phyloP scores from a whole-genome alignment of 2,888 invertebrate species.

The Orchestes rusci region DNA sequence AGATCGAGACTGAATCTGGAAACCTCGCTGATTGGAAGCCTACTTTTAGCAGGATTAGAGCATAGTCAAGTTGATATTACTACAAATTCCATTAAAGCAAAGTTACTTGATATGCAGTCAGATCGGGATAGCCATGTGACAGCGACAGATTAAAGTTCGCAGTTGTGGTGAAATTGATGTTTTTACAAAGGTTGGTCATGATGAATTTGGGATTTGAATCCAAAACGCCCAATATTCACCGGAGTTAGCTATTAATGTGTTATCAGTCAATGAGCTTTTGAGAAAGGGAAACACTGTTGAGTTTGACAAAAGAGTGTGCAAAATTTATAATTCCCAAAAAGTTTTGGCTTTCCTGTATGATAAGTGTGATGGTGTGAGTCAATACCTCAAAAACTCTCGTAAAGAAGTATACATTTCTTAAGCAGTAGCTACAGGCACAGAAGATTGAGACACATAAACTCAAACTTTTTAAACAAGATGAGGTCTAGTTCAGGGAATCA shows the following conservation, averaged over 20 bases:
- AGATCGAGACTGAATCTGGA: conserved; percentile 31
- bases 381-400: no score
- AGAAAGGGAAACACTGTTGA: conserved; percentile 28
- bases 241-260: conserved; percentile 28
- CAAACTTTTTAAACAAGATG: conserved; percentile 15
- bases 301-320: no score
- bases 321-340: no score
- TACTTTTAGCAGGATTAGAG: conserved; percentile 25
- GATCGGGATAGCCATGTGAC: no score
- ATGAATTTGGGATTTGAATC: conserved; percentile 12
- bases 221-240: conserved; percentile 26
- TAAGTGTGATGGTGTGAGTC: no score
- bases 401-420: no score
- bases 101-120: conserved; percentile 30
- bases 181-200: conserved; percentile 11
- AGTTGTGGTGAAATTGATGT: conserved; percentile 15
- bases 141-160: conserved; percentile 26
- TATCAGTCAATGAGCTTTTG: conserved; percentile 28
- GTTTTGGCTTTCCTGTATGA: no score
- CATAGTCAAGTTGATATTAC: conserved; percentile 27
- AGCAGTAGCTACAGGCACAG: conserved; percentile 24
- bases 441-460: conserved; percentile 22
- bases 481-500: conserved; percentile 3
- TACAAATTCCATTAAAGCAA: conserved; percentile 29
- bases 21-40: not conserved